Conservation (phyloP, 2,113 vertebrate genomes). For the Oryzias woworae region DNA sequence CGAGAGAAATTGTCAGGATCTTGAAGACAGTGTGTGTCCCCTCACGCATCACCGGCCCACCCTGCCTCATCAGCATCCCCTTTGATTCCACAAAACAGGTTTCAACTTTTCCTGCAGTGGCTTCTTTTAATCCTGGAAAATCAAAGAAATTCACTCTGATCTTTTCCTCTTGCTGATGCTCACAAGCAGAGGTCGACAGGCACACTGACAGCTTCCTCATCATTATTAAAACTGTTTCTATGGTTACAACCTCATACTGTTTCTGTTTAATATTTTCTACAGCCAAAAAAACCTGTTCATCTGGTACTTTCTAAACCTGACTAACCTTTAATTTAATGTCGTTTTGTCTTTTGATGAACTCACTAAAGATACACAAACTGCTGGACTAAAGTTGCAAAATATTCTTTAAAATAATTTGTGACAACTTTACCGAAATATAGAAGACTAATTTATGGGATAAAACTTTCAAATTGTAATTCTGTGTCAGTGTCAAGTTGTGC, state of each 20-base stretch:
- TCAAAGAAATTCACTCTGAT: slow-evolving; percentile 48
- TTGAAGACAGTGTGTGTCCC: neutral
- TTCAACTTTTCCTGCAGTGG: slow-evolving; percentile 6
- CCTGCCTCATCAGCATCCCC: neutral
- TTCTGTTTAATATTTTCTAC: slow-evolving; percentile 23
- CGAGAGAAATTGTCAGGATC: neutral
- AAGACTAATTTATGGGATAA: too few relatives aligned
- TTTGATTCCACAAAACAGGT: slow-evolving; percentile 7
- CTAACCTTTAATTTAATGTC: neutral
- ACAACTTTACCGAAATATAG: too few relatives aligned
- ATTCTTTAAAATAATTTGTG: too few relatives aligned
- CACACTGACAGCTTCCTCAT: slow-evolving; percentile 25
- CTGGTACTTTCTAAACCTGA: slow-evolving; percentile 19
- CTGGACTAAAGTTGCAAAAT: too few relatives aligned
- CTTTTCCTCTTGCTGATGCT: slow-evolving; percentile 35
- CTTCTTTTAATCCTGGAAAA: slow-evolving; percentile 25
- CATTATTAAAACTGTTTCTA: slow-evolving; percentile 40
- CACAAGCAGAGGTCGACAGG: slow-evolving; percentile 31
- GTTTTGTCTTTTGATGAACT: too few relatives aligned
- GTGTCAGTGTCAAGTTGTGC: too few relatives aligned
- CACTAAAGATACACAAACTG: too few relatives aligned
- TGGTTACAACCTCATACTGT: slow-evolving; percentile 49
- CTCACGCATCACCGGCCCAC: neutral
- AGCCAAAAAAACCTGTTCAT: slow-evolving; percentile 29
- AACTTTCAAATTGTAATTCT: too few relatives aligned